Conservation (phyloP, 2,113 vertebrate species). For the Gopherus evgoodei region DNA sequence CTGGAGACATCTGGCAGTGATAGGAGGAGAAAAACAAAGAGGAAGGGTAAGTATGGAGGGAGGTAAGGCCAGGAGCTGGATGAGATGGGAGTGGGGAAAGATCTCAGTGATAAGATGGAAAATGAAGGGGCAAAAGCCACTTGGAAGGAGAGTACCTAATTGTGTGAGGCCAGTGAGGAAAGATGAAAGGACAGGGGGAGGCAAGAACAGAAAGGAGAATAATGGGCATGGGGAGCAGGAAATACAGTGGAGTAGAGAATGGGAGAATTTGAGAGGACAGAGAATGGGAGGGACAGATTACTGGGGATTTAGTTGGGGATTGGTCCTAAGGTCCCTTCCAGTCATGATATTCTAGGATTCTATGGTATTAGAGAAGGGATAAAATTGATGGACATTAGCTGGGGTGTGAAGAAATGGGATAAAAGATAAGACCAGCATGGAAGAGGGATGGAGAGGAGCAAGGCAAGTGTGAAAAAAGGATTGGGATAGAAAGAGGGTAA, state of each 20-base stretch:
- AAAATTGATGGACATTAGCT: constrained; percentile 38
- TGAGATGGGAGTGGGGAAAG: neutral
- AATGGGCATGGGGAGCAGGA: neutral
- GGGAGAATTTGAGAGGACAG: neutral
- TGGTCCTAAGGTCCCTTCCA: no score
- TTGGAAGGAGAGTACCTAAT: neutral
- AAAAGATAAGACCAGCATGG: neutral
- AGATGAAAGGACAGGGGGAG: neutral
- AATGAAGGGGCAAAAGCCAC: constrained; percentile 9
- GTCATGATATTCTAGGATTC: no score
- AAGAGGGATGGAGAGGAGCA: constrained; percentile 7
- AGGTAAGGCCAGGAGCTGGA: neutral
- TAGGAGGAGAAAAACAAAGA: neutral
- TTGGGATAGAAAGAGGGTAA: constrained; percentile 35
- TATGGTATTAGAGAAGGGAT: neutral
- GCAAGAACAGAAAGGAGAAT: constrained; percentile 11
- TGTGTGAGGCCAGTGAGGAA: neutral
- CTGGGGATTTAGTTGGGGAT: neutral
- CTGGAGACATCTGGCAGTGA: neutral
- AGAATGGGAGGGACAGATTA: neutral
- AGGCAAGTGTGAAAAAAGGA: constrained; percentile 38
- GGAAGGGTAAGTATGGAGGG: neutral
- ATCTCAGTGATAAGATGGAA: neutral
- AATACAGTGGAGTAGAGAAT: neutral
- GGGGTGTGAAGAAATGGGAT: neutral